Conservation (phyloP, 2,888 invertebrate species). For the Anaspis maculata region DNA sequence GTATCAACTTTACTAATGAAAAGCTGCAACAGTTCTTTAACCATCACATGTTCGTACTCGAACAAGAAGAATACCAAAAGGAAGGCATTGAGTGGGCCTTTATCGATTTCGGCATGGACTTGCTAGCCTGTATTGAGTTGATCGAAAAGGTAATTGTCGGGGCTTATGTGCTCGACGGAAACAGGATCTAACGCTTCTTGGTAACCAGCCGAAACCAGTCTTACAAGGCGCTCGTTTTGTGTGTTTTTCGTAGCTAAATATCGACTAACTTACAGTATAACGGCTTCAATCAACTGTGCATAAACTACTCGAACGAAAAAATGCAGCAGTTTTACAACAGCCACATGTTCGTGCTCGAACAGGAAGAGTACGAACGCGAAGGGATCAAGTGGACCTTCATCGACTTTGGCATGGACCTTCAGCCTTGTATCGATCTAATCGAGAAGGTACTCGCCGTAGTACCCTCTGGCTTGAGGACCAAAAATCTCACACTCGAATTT, state of each 20-base stretch:
- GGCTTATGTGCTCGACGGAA: not conserved
- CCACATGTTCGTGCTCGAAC: slow-evolving; percentile 92
- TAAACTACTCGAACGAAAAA: slow-evolving; percentile 94
- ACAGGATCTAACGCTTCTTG: slow-evolving; percentile 1
- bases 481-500: slow-evolving; percentile 6
- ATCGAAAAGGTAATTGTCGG: slow-evolving; percentile 58
- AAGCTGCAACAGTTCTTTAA: slow-evolving; percentile 92
- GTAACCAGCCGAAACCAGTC: not conserved
- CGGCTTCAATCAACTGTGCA: slow-evolving; percentile 92
- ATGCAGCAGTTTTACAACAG: slow-evolving; percentile 95
- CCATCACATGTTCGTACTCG: slow-evolving; percentile 89
- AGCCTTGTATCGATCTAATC: slow-evolving; percentile 82
- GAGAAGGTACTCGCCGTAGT: slow-evolving; percentile 62
- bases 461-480: slow-evolving; percentile 3
- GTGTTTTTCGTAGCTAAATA: too few species aligned
- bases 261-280: slow-evolving; percentile 59
- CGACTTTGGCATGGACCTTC: slow-evolving; percentile 92
- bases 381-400: slow-evolving; percentile 88
- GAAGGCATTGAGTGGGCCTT: slow-evolving; percentile 90
- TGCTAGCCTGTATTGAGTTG: slow-evolving; percentile 74
- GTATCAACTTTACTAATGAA: slow-evolving; percentile 92
- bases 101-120: slow-evolving; percentile 90
- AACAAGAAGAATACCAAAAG: slow-evolving; percentile 86
- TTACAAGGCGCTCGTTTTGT: too few species aligned
- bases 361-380: slow-evolving; percentile 90